Conservation (phyloP, 2,113 vertebrate species). For the Scolopax mira region DNA sequence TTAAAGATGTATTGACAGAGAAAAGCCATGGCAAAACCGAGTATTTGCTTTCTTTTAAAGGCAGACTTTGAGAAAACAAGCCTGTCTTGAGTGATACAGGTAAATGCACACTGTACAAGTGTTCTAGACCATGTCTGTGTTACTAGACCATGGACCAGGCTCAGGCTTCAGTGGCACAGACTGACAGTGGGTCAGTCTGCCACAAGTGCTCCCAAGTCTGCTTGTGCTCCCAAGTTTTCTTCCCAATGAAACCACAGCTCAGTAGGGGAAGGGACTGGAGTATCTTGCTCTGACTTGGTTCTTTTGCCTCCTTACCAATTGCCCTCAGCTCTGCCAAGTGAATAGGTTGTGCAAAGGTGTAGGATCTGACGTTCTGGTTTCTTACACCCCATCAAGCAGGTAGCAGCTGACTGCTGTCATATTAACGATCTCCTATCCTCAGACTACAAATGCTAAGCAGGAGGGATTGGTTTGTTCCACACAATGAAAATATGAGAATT, state of each 20-base stretch:
- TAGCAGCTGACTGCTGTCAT: not conserved
- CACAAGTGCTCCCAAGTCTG: not conserved
- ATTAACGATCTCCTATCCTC: not conserved
- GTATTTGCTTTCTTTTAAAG: not conserved
- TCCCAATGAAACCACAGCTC: not conserved
- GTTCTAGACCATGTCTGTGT: accelerated
- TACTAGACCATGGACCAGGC: not conserved
- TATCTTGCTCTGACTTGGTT: not conserved
- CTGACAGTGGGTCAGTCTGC: not conserved
- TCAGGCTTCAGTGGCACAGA: not conserved
- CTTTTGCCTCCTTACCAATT: not conserved
- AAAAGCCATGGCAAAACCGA: slow-evolving; percentile 6
- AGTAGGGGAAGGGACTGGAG: not conserved
- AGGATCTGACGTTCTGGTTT: not conserved
- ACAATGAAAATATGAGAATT: not conserved
- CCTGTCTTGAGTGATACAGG: not conserved
- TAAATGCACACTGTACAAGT: not conserved
- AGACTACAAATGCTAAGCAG: not conserved
- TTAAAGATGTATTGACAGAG: slow-evolving; percentile 25
- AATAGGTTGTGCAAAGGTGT: not conserved
- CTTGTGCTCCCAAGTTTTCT: not conserved
- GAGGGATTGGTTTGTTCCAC: not conserved
- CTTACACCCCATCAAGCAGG: not conserved
- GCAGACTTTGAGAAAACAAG: slow-evolving; percentile 4
- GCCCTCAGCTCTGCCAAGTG: not conserved